These are phyloP conservation scores for Ciconia nigra DNA, from an alignment of 2,797 vertebrate genomes.

Conservation along the genomic window DNA sequence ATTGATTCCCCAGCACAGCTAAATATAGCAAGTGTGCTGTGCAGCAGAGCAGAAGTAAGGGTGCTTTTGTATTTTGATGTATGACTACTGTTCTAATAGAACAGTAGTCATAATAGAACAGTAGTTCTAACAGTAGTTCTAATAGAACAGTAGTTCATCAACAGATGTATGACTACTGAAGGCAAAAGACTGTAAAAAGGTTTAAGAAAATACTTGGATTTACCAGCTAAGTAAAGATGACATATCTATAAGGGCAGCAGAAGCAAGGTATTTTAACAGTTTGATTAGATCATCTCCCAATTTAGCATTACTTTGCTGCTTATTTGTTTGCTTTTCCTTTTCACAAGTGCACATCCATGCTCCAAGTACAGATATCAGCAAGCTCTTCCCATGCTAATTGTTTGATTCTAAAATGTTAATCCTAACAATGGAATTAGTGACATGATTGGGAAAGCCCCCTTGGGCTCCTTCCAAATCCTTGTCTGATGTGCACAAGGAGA, in stretches of 20 bases:
- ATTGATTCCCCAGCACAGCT: not conserved
- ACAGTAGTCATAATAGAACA: too few relatives aligned
- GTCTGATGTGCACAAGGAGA: not conserved
- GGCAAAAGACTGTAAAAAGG: not conserved
- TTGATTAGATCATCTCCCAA: not conserved
- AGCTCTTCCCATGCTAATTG: not conserved
- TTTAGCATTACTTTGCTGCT: not conserved
- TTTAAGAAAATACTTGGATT: not conserved
- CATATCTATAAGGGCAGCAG: not conserved
- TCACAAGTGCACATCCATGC: not conserved
- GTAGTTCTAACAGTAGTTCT: too few relatives aligned
- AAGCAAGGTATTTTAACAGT: not conserved
- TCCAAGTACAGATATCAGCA: not conserved
- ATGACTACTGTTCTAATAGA: not conserved
- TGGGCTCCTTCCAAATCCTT: not conserved
- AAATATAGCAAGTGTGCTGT: not conserved
- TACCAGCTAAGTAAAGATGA: not conserved
- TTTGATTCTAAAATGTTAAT: not conserved
- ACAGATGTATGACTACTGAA: not conserved
- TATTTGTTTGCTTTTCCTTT: not conserved
- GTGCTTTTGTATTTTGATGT: not conserved
- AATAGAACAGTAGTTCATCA: too few relatives aligned
- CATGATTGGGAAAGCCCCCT: not conserved
- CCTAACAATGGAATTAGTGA: not conserved
- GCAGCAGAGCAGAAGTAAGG: conserved; percentile 22